A percentile compares a stretch with the other conserved stretches of the same genome.
phyloP scores from a whole-genome alignment of 2,797 vertebrate species.

The Chiroxiphia lanceolata region DNA sequence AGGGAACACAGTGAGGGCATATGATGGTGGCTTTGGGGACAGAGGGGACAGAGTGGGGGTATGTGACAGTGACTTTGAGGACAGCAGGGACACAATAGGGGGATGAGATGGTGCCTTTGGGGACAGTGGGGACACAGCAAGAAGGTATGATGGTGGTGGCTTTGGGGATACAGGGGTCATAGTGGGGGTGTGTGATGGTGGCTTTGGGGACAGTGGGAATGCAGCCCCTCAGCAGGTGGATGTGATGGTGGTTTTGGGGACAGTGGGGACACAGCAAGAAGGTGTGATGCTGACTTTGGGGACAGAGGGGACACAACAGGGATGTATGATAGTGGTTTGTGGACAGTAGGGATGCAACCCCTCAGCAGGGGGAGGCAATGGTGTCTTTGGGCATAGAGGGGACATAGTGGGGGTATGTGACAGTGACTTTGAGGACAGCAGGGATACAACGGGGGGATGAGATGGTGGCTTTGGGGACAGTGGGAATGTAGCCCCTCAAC shows the following conservation, averaged over 20 bases:
- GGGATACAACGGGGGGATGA: rapidly evolving
- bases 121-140: no score
- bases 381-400: background rate
- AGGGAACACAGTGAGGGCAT: rapidly evolving
- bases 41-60: no score
- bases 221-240: background rate
- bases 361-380: no score
- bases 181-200: rapidly evolving
- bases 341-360: background rate
- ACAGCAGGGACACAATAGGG: background rate
- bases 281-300: background rate
- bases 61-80: background rate
- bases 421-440: background rate
- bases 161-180: background rate
- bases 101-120: background rate
- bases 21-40: background rate
- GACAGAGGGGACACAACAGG: background rate
- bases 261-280: no score
- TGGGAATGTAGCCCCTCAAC: background rate
- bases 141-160: background rate
- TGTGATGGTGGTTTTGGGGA: background rate
- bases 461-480: background rate
- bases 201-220: background rate
- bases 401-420: background rate
- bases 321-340: no score